Conservation (phyloP, 2,888 invertebrate species). For the Ophion obscuratus region DNA sequence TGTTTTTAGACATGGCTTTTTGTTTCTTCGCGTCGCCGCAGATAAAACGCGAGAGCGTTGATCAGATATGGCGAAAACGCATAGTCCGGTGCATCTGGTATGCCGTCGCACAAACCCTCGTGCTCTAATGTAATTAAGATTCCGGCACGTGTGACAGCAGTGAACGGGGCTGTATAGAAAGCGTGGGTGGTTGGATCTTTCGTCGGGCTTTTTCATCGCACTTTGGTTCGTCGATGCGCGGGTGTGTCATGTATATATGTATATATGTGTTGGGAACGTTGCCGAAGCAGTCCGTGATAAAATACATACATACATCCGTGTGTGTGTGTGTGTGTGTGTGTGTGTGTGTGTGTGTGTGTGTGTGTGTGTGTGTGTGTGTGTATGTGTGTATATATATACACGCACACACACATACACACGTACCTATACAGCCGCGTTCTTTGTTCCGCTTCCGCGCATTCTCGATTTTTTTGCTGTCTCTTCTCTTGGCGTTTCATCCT, state of each 20-base stretch:
- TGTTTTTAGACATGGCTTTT: no score
- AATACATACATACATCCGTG: not conserved
- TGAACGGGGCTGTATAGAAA: constrained; percentile 10
- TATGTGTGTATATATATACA: no score
- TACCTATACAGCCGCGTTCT: constrained; percentile 48
- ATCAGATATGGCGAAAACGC: constrained; percentile 70
- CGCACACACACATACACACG: not conserved
- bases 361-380: no score
- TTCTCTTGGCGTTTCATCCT: constrained; percentile 40
- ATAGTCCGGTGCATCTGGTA: constrained; percentile 62
- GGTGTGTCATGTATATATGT: constrained; percentile 4
- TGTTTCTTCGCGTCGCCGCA: no score
- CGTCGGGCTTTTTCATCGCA: constrained; percentile 39
- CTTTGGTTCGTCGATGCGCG: constrained; percentile 32
- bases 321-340: no score
- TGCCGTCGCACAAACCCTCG: constrained; percentile 71
- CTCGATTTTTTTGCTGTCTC: not conserved
- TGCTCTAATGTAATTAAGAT: constrained; percentile 78
- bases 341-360: no score
- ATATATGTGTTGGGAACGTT: not conserved
- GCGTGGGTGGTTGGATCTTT: constrained; percentile 58
- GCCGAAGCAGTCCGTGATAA: not conserved
- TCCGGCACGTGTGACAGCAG: constrained; percentile 67
- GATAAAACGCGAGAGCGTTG: constrained; percentile 49
- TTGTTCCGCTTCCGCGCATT: constrained; percentile 52